Base-by-base conservation (phyloP, 1,140 invertebrate genomes). In the Papilio dardanus region DNA sequence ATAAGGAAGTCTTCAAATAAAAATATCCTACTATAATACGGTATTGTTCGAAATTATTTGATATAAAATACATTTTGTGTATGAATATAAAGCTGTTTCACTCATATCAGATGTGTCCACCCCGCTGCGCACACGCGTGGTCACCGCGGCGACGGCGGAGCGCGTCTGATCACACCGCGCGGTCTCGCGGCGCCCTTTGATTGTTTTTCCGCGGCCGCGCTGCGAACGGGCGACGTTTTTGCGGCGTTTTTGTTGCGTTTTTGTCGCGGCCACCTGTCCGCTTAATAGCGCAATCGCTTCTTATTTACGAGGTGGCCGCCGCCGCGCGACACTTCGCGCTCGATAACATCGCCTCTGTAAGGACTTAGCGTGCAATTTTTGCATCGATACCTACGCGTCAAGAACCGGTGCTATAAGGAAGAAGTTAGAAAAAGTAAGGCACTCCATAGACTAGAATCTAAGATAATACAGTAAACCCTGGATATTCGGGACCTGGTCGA, bases 171-270 rank as follows among this genome's bases (percentile, higher is more conserved):
- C 83, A 79, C 76, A 76, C 75, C 65, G 71, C 37, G 69, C 69
- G 24, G 67, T 24, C 40, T 71, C 81, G 90, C 87, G 87, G 90
- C 86, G 86, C 85, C 88, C 86, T 92, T 90, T 88, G 88, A 92
- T 91, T 90, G 88, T 90, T 92, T 92, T 92, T 88, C 88, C 82
- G 75, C 79, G 75, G 73, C 75, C 78, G 79, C 76, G 21, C 54
- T 21, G 54, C 67, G 67, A 77, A 77, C 79, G 81, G 67, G 74
- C 58, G 73, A 30, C 46, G 42, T 37, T 69, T 40, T 35, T 37
- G 67, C 67, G 31, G 67, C 67, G 67, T 37, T 73, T 71, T 73
- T 73, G 46, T 33, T 37, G 66, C 74, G 80, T 88, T 92, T 90
- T 92, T 92, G 86, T 83, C 40, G 71, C 40, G 37, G 54, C 76